Percentiles rank a stretch among this genome's conserved stretches.
phyloP scores from a whole-genome alignment of 2,113 vertebrate genomes.

The Platycercus adscitus region DNA sequence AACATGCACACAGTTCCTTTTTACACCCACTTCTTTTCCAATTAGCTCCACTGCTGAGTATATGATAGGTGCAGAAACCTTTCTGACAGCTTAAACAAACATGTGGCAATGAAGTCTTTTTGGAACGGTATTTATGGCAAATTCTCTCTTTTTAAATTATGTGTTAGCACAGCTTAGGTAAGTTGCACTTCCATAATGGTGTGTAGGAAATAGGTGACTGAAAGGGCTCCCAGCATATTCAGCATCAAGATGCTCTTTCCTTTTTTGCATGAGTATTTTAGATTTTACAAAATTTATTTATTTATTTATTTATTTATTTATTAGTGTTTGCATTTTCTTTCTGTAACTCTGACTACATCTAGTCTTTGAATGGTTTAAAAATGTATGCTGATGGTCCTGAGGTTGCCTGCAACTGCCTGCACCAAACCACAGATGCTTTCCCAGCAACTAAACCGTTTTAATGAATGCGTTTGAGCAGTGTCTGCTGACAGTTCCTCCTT shows the following conservation, averaged over 20 bases:
- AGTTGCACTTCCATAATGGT: rapidly evolving
- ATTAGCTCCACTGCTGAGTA: background rate
- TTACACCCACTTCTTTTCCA: background rate
- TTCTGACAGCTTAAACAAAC: background rate
- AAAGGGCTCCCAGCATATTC: background rate
- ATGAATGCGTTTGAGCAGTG: background rate
- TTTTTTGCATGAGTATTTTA: background rate
- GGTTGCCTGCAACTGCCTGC: background rate
- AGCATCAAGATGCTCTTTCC: rapidly evolving
- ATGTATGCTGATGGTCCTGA: background rate
- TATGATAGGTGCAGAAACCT: background rate
- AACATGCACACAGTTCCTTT: rapidly evolving
- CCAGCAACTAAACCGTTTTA: background rate
- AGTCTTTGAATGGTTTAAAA: background rate
- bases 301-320: background rate
- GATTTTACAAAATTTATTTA: background rate
- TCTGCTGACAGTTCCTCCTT: background rate
- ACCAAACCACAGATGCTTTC: background rate
- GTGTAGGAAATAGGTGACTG: background rate
- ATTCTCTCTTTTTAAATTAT: background rate
- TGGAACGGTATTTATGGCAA: background rate
- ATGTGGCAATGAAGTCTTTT: background rate
- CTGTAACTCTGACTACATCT: background rate
- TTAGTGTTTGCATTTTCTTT: background rate
- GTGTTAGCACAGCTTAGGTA: background rate